Conservation (phyloP, 2,113 vertebrate species). For the Poicephalus meyeri region DNA sequence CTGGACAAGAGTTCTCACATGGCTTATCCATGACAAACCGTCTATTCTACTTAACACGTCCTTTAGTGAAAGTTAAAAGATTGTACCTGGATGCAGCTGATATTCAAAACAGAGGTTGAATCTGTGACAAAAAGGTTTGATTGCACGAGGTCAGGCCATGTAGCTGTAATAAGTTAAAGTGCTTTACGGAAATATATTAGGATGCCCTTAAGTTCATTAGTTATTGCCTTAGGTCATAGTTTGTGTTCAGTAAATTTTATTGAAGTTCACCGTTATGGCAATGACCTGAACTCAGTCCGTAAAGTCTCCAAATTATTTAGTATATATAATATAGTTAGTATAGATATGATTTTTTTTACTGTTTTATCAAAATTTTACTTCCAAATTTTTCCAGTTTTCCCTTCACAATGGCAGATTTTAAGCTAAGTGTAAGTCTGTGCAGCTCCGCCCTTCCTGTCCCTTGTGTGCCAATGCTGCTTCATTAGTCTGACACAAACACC, state of each 20-base stretch:
- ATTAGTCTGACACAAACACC: constrained; percentile 82
- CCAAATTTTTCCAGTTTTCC: background rate
- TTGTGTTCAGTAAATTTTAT: constrained; percentile 68
- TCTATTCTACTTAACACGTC: constrained; percentile 40
- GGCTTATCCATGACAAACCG: background rate
- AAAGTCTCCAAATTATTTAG: constrained; percentile 18
- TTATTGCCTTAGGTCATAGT: constrained; percentile 80
- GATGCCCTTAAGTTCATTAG: constrained; percentile 80
- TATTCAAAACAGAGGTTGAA: constrained; percentile 46
- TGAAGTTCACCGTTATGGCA: constrained; percentile 36
- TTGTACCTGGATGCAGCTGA: constrained; percentile 42
- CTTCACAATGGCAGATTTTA: constrained; percentile 7
- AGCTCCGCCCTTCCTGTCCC: constrained; percentile 50
- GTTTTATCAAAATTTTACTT: background rate
- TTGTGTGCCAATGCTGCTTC: constrained; percentile 63
- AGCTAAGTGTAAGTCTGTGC: background rate
- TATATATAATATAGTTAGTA: background rate
- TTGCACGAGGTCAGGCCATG: constrained; percentile 71
- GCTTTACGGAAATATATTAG: constrained; percentile 75
- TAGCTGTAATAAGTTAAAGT: constrained; percentile 77
- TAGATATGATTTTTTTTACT: background rate
- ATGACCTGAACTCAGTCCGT: constrained; percentile 44
- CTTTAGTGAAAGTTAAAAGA: background rate
- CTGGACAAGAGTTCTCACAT: background rate
- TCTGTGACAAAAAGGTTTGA: constrained; percentile 49